Percentiles rank a stretch among this genome's conserved stretches.
Conservation (phyloP, 2,888 invertebrate species). For the Leucophenga montana region DNA sequence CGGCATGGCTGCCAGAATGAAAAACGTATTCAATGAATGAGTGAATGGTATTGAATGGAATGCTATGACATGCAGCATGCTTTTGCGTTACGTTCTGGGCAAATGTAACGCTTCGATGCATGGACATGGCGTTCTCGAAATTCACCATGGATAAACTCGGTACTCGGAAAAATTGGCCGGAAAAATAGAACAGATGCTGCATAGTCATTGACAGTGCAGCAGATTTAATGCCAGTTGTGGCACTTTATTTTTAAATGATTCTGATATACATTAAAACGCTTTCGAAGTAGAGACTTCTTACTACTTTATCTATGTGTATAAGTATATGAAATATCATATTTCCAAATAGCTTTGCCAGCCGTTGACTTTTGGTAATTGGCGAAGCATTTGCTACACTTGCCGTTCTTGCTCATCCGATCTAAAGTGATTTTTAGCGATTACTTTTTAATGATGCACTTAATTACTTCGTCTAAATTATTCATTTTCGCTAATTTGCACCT, state of each 20-base stretch:
- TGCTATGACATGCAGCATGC: too few relatives aligned
- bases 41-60: not conserved
- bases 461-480: constrained; percentile 64
- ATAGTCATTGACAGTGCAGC: not conserved
- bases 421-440: constrained; percentile 43
- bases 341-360: constrained; percentile 56
- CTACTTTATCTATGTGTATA: too few relatives aligned
- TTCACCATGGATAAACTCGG: not conserved
- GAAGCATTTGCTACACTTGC: constrained; percentile 50
- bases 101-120: not conserved
- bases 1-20: not conserved
- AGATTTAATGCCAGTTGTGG: not conserved
- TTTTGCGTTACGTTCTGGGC: not conserved
- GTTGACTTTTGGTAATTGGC: constrained; percentile 51
- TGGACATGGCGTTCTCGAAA: not conserved
- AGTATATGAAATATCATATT: not conserved
- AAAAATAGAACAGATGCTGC: not conserved
- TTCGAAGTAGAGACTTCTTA: too few relatives aligned
- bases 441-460: constrained; percentile 62
- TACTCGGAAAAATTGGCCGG: not conserved
- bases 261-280: too few relatives aligned
- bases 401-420: not conserved
- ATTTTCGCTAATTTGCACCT: constrained; percentile 63
- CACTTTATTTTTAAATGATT: too few relatives aligned
- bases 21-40: not conserved